Evolutionary conservation across 1,140 invertebrate species (phyloP).

Genomic region (Nebria ingens): DNA sequence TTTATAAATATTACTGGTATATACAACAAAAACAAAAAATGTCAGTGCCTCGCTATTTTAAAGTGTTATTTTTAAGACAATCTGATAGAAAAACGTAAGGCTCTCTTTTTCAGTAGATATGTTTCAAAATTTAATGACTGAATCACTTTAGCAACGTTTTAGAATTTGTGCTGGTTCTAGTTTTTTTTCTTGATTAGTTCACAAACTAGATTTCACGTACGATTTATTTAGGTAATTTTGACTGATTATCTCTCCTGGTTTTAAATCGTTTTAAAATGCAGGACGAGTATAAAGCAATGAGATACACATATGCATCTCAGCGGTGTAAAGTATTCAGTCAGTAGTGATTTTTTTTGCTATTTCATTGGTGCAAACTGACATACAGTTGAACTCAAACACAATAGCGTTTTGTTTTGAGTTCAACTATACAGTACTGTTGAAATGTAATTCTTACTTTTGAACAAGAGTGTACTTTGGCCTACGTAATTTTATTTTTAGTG

Average conservation of each 20-base stretch:
- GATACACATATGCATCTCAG: too few species aligned
- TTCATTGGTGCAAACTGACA: too few species aligned
- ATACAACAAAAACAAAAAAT: not conserved
- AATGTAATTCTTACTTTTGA: too few species aligned
- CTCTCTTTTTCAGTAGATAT: not conserved
- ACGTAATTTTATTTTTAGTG: not conserved
- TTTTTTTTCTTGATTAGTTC: too few species aligned
- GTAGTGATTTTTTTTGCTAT: too few species aligned
- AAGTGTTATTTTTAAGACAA: constrained; percentile 3
- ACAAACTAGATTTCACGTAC: not conserved
- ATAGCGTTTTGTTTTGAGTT: too few species aligned
- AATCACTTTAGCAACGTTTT: too few species aligned
- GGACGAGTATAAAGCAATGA: not conserved
- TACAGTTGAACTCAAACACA: too few species aligned
- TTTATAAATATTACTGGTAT: constrained; percentile 6
- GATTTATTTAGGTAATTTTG: not conserved
- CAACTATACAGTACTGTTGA: too few species aligned
- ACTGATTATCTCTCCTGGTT: not conserved
- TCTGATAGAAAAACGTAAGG: not conserved
- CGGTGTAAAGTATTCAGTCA: too few species aligned
- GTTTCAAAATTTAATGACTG: not conserved
- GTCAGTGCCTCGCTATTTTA: constrained; percentile 6
- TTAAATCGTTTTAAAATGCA: not conserved
- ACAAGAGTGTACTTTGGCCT: not conserved
- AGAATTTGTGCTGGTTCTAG: not conserved